Percentiles rank a stretch among this genome's conserved stretches.
Evolutionary conservation across 1,140 invertebrate species (phyloP).

Genomic region (Bombus balteatus): DNA sequence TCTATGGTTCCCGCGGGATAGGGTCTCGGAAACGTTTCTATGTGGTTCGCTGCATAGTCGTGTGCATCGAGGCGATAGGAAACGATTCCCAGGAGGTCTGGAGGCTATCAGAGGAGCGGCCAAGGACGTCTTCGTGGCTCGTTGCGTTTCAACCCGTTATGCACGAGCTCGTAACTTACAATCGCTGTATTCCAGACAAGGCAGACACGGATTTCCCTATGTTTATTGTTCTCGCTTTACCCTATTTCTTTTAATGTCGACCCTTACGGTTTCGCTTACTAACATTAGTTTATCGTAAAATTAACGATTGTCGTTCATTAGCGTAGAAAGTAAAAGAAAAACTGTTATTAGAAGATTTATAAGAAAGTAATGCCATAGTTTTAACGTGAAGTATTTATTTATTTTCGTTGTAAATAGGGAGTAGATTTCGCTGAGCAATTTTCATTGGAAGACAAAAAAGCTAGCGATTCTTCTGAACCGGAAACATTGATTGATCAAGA

Average conservation of each 20-base stretch:
- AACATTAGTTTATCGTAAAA: too few relatives aligned
- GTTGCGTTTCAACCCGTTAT: conserved; percentile 67
- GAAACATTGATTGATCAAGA: neutral
- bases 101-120: conserved; percentile 69
- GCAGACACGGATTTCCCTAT: neutral
- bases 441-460: neutral
- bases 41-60: conserved; percentile 9
- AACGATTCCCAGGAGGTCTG: conserved; percentile 67
- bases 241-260: neutral
- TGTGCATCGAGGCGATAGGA: conserved; percentile 59
- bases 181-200: conserved; percentile 48
- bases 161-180: conserved; percentile 51
- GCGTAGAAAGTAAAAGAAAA: too few relatives aligned
- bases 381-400: neutral
- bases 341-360: neutral
- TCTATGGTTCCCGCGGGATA: conserved; percentile 1
- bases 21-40: neutral
- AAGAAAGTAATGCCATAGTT: too few relatives aligned
- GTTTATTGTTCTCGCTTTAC: neutral
- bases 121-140: conserved; percentile 72
- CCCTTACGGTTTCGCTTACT: too few relatives aligned
- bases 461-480: neutral
- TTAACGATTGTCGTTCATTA: too few relatives aligned
- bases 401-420: neutral
- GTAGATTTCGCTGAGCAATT: neutral